These are phyloP conservation scores for Sporophila hypoxantha DNA, from an alignment of 2,113 vertebrate genomes.

Conservation along the genomic window DNA sequence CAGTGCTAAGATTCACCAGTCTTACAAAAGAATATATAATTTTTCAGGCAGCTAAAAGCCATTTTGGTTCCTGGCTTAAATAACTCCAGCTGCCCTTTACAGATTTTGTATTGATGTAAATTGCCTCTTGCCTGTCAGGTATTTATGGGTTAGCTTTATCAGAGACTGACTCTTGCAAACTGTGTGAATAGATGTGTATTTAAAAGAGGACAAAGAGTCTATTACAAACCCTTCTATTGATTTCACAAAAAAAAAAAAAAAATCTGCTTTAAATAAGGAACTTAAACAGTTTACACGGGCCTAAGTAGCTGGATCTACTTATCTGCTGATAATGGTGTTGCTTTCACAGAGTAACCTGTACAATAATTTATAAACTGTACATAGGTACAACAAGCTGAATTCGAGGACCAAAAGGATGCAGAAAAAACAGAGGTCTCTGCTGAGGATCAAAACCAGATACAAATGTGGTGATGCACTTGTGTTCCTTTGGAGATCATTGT, in stretches of 20 bases:
- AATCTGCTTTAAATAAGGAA: neutral
- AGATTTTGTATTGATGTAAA: constrained; percentile 6
- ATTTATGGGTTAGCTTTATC: neutral
- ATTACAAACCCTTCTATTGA: neutral
- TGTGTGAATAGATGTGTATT: neutral
- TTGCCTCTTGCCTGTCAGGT: neutral
- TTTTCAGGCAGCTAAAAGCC: neutral
- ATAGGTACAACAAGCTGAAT: neutral
- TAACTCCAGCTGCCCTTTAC: neutral
- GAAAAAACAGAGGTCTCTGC: neutral
- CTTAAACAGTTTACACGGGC: neutral
- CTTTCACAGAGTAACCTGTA: neutral
- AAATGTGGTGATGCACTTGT: neutral
- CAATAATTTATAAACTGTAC: neutral
- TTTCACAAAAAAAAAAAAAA: neutral
- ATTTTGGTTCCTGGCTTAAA: neutral
- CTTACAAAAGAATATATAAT: neutral
- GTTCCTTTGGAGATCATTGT: neutral
- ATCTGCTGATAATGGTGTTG: neutral
- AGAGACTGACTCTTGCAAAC: neutral
- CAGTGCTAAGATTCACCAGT: neutral
- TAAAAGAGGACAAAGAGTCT: neutral
- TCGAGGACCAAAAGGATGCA: neutral
- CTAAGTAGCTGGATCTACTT: neutral
- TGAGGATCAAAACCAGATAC: neutral